Conservation (phyloP, 2,797 vertebrate species). For the Pempheris klunzingeri region DNA sequence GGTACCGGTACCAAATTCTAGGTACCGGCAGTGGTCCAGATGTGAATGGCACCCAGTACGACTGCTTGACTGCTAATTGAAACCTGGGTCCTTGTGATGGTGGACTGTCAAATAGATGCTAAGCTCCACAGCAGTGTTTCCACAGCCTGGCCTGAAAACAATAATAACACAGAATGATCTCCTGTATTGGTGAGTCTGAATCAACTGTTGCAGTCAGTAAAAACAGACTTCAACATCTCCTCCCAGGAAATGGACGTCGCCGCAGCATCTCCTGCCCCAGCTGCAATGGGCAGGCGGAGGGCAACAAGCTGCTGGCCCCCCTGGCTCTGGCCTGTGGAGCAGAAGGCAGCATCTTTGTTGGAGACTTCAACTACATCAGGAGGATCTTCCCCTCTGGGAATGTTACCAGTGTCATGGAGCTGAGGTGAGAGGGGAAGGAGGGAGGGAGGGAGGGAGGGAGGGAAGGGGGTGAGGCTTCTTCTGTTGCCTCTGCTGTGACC, state of each 20-base stretch:
- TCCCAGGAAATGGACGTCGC: constrained; percentile 90
- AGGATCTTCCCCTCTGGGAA: constrained; percentile 98
- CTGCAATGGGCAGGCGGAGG: constrained; percentile 97
- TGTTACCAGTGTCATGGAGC: constrained; percentile 96
- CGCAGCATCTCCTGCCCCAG: constrained; percentile 98
- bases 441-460: not conserved
- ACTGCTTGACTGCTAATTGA: too few species aligned
- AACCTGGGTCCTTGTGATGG: not conserved
- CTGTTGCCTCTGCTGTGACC: constrained; percentile 4
- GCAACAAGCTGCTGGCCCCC: constrained; percentile 97
- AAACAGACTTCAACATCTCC: not conserved
- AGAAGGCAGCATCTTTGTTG: constrained; percentile 97
- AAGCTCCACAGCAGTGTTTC: not conserved
- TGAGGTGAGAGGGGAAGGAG: constrained; percentile 87
- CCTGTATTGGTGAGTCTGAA: not conserved
- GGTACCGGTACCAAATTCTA: too few species aligned
- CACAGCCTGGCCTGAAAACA: not conserved
- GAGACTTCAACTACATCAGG: constrained; percentile 98
- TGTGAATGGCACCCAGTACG: too few species aligned
- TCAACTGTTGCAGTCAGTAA: not conserved
- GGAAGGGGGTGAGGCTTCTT: not conserved
- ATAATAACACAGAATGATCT: not conserved
- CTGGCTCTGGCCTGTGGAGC: constrained; percentile 94
- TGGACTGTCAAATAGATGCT: not conserved
- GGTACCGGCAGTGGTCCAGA: too few species aligned